These are phyloP conservation scores for Noctilio leporinus DNA, from an alignment of 2,113 vertebrate species.

Conservation along the genomic window DNA sequence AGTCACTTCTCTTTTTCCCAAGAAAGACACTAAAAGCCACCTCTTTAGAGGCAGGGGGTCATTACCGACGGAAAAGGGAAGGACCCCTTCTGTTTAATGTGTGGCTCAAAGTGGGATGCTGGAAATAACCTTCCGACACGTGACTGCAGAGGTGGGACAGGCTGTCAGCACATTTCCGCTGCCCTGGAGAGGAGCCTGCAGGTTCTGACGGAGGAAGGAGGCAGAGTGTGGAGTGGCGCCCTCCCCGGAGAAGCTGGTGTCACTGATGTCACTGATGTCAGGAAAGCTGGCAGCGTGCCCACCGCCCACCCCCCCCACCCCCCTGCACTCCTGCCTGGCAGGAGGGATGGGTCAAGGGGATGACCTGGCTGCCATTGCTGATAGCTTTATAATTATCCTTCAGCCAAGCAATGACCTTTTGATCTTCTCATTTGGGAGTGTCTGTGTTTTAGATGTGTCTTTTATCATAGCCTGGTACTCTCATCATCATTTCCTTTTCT, in stretches of 20 bases:
- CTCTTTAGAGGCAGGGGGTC: constrained; percentile 28
- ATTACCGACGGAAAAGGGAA: background rate
- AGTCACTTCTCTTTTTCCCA: constrained; percentile 27
- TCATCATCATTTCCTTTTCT: background rate
- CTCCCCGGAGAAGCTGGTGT: background rate
- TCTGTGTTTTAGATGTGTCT: background rate
- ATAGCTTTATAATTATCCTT: constrained; percentile 34
- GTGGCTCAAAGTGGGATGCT: background rate
- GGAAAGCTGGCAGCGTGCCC: background rate
- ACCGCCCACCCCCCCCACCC: background rate
- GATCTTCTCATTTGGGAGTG: background rate
- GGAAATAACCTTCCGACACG: background rate
- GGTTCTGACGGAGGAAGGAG: background rate
- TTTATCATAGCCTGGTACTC: background rate
- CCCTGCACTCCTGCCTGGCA: fast-evolving
- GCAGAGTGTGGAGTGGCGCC: fast-evolving
- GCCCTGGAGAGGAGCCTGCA: background rate
- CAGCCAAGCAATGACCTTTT: background rate
- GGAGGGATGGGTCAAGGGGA: background rate
- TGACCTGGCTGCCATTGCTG: background rate
- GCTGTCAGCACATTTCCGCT: background rate
- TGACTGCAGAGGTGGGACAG: background rate
- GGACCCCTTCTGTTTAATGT: background rate
- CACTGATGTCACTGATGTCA: too few relatives aligned
- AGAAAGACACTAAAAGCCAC: background rate